Conservation (phyloP, 2,888 invertebrate genomes). For the Harpalus rufipes region DNA sequence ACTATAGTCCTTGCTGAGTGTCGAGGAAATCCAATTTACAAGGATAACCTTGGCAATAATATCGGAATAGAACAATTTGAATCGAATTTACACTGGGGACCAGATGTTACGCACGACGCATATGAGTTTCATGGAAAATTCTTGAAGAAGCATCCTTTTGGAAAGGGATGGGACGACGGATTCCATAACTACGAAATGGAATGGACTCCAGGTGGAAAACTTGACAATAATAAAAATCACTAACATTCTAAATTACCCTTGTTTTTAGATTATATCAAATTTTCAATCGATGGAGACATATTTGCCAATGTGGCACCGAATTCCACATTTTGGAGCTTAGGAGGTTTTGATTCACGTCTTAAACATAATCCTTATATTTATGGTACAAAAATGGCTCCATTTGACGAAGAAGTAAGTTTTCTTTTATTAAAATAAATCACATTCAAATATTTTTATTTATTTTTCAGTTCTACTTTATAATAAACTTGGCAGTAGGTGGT, state of each 20-base stretch:
- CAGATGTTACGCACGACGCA: slow-evolving; percentile 79
- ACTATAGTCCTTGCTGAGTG: slow-evolving; percentile 86
- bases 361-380: slow-evolving; percentile 80
- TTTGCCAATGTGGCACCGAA: slow-evolving; percentile 79
- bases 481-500: slow-evolving; percentile 55
- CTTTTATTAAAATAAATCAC: neutral
- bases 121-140: slow-evolving; percentile 79
- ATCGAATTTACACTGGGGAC: slow-evolving; percentile 85
- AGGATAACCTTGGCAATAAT: slow-evolving; percentile 75
- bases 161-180: slow-evolving; percentile 78
- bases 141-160: slow-evolving; percentile 71
- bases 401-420: slow-evolving; percentile 79
- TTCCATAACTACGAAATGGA: slow-evolving; percentile 84
- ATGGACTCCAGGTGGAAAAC: slow-evolving; percentile 81
- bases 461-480: slow-evolving; percentile 52
- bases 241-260: neutral
- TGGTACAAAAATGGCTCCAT: slow-evolving; percentile 83
- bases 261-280: slow-evolving; percentile 76
- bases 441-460: neutral
- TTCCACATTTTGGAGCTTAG: slow-evolving; percentile 84
- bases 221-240: too few relatives aligned
- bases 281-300: slow-evolving; percentile 79
- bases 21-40: slow-evolving; percentile 79
- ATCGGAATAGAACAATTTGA: slow-evolving; percentile 81
- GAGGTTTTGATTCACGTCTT: slow-evolving; percentile 78